Evolutionary conservation across 2,888 invertebrate species (phyloP).

Genomic region (Coenonympha arcania): DNA sequence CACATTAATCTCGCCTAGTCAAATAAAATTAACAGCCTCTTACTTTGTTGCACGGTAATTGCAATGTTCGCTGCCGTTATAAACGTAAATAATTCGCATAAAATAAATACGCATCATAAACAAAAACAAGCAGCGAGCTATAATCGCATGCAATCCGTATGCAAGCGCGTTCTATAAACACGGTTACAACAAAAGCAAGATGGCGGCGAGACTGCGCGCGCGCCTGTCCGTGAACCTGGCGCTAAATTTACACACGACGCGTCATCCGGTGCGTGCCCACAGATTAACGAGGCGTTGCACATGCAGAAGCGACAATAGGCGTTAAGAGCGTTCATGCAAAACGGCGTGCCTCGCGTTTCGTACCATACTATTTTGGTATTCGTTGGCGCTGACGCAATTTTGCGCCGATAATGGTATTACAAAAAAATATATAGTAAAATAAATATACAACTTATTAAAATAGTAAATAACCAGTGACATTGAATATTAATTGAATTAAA

Average conservation of each 20-base stretch:
- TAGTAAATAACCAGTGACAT: too few relatives aligned
- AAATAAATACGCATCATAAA: not conserved
- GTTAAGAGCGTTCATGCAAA: not conserved
- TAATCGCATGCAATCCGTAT: constrained; percentile 18
- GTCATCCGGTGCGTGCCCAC: constrained; percentile 54
- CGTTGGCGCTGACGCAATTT: too few relatives aligned
- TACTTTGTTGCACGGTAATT: not conserved
- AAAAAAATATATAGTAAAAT: too few relatives aligned
- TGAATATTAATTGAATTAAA: too few relatives aligned
- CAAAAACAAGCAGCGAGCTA: constrained; percentile 5
- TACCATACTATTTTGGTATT: not conserved
- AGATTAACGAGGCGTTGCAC: constrained; percentile 29
- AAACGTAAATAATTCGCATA: not conserved
- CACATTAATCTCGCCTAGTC: not conserved
- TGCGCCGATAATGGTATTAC: too few relatives aligned
- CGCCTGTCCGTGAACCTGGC: constrained; percentile 65
- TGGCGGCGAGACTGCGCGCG: constrained; percentile 47
- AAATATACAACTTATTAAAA: too few relatives aligned
- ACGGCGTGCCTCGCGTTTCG: not conserved
- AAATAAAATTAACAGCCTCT: not conserved
- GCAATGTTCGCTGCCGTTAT: too few relatives aligned
- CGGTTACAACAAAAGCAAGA: constrained; percentile 53
- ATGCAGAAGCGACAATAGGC: not conserved
- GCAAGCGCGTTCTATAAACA: constrained; percentile 26
- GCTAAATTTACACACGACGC: constrained; percentile 65